Base-by-base conservation (phyloP, 2,113 vertebrate genomes). In the Struthio camelus region DNA sequence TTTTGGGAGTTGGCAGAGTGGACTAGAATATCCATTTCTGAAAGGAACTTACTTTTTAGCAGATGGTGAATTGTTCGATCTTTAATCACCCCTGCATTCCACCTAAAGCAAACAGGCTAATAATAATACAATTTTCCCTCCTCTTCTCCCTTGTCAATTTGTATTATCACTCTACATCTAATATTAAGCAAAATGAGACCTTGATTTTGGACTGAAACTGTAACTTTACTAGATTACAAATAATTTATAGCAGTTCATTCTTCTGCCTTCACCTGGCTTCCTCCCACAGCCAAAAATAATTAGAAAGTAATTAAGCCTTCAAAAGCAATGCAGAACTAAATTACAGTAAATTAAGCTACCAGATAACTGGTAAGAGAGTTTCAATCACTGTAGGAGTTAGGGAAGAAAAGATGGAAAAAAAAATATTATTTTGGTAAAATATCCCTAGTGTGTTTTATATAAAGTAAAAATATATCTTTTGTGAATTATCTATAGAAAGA, bases 251-350 rank as follows among this genome's bases (percentile, higher is more conserved):
- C 11, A 81, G 44, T 48, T 94, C 40, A 77, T 90, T 89, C 66
- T 93, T 92, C 53, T 87, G 36, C 62, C 58, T 94, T 93, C 86
- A 92, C 58, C 78, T 92, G 50, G 48, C 23, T 94, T 89, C 77
- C 78, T 96, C 89, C 86, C 50, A 89, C 84, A 89, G 79, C 30
- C 69, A 87, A 94, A 93, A 89, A 96, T 84, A 94, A 95, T 96
- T 89, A 93, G 50, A 89, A 89, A 85, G 79, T 87, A 92, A 95
- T 96, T 93, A 96, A 97, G 73, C 42, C 53, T 89, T 93, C 92
- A 89, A 83, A 96, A 91, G 46, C 30, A 82, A 93, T 58, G 44
- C 58, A 92, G 50, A 70, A 91, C 34, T 65, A 95, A 94, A 91
- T 95, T 89, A 93, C 24, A 75, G 22, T 77, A 93, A 93, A 92